Conservation (phyloP, 2,888 invertebrate genomes). For the Clepsis dumicolana region DNA sequence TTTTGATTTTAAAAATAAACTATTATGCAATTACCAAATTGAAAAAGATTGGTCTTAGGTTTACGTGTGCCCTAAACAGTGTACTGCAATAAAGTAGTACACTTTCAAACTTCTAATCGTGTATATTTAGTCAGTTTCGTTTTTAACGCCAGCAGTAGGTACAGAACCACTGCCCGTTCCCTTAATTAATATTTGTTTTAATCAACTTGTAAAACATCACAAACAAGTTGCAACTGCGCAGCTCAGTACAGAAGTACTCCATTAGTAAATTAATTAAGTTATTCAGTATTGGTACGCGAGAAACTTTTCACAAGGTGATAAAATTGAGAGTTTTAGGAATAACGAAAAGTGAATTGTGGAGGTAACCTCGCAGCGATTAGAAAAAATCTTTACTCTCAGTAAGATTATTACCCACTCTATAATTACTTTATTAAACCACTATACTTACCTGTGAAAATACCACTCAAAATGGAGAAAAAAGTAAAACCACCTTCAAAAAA, state of each 20-base stretch:
- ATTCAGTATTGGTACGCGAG: not conserved
- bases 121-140: not conserved
- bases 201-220: constrained; percentile 12
- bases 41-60: too few species aligned
- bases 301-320: constrained; percentile 6
- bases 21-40: too few species aligned
- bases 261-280: constrained; percentile 13
- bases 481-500: too few species aligned
- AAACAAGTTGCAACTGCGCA: not conserved
- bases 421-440: not conserved
- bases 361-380: not conserved
- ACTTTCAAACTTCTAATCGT: not conserved
- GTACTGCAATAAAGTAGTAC: too few species aligned
- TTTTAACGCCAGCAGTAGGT: not conserved
- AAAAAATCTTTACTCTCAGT: not conserved
- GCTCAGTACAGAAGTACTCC: not conserved
- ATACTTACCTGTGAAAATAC: too few species aligned
- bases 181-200: constrained; percentile 14
- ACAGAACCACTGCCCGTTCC: not conserved
- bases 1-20: too few species aligned
- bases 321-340: not conserved
- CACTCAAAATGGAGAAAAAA: too few species aligned
- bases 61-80: too few species aligned
- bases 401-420: not conserved
- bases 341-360: not conserved